Evolutionary conservation across 35 echinoderm and acorn worm genomes (phyloP), one percentile per base, ranked within the genome.

Genomic region (Lytechinus variegatus): DNA sequence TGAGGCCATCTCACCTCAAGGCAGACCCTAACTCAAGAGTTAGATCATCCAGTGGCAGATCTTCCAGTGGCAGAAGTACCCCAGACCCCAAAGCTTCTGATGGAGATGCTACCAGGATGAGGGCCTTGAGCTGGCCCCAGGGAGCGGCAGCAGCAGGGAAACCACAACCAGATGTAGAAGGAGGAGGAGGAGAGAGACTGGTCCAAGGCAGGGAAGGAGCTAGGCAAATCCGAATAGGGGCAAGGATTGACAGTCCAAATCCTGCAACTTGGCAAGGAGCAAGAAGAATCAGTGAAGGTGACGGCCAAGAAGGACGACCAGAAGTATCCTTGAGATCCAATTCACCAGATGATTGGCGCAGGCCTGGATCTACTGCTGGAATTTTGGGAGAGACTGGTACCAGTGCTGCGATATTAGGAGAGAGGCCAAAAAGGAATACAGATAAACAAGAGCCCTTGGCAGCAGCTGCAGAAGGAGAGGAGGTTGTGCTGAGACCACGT

Each of bases 41-140:
- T 24, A 79, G 66, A 79, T 24, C 6, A 14, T 79, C 66, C 5
- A 79, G 66, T 7, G n/a, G n/a, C n/a, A n/a, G n/a, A n/a, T n/a
- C n/a, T n/a, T n/a, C n/a, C n/a, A n/a, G n/a, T n/a, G 12, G 66
- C 21, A 79, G 66, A 79, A 79, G 12, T 24, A 16, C 66, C 21
- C 19, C 66, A 7, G 66, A 79, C 6, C 66, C 66, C 19, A 24
- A 16, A 19, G 5, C 66, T 5, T 7, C 66, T 79, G 66, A 24
- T 79, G 19, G 19, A 24, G 66, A 16, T 19, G 19, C 12, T n/a
- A n/a, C 66, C 66, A 16, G 66, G n/a, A 16, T 24, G 66, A n/a
- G 66, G 66, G n/a, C 19, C 66, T 79, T 79, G 66, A 79, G 66
- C 66, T 79, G 66, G 66, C 66, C 66, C 66, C 66, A 79, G 66